Base-by-base conservation (phyloP, 2,888 invertebrate species). In the Diplolepis rosae region DNA sequence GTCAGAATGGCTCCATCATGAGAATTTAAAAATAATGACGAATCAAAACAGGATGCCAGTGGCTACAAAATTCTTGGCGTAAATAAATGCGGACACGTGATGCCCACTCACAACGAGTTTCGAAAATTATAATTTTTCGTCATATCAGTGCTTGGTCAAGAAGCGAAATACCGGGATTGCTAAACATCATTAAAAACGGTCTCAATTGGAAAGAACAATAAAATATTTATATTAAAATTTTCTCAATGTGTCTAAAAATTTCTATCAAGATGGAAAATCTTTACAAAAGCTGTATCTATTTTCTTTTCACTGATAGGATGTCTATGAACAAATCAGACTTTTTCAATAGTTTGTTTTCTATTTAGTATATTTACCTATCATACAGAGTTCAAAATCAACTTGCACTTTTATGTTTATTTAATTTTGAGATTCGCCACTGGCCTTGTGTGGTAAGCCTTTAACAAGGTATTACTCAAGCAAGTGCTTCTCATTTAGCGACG, bases 361-460 rank as follows among this genome's bases (percentile, higher is more conserved):
- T n/a, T n/a, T n/a, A n/a, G n/a, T n/a, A n/a, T n/a, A n/a, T n/a
- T n/a, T n/a, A n/a, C n/a, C n/a, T n/a, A n/a, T n/a, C n/a, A n/a
- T n/a, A n/a, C n/a, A n/a, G n/a, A n/a, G n/a, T n/a, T n/a, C n/a
- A n/a, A n/a, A n/a, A n/a, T n/a, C n/a, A n/a, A n/a, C n/a, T n/a
- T n/a, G n/a, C n/a, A n/a, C n/a, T n/a, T n/a, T n/a, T n/a, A n/a
- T n/a, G n/a, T n/a, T n/a, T 73, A 76, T 52, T 68, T 54, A 65
- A 69, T 68, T 74, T 67, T 66, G 73, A 76, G 69, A 75, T 73
- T 56, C 27, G 48, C 32, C 69, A 70, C 69, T 50, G 79, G 74
- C 79, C 79, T 82, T 78, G 80, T 74, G 72, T 65, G 56, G 65
- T 80, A 79, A 81, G 74, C 79, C 77, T 80, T 83, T 79, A 76